Percentiles rank a stretch among this genome's conserved stretches.
Evolutionary conservation across 1,140 invertebrate species (phyloP).

Genomic region (Pseudomyrmex pallidus): DNA sequence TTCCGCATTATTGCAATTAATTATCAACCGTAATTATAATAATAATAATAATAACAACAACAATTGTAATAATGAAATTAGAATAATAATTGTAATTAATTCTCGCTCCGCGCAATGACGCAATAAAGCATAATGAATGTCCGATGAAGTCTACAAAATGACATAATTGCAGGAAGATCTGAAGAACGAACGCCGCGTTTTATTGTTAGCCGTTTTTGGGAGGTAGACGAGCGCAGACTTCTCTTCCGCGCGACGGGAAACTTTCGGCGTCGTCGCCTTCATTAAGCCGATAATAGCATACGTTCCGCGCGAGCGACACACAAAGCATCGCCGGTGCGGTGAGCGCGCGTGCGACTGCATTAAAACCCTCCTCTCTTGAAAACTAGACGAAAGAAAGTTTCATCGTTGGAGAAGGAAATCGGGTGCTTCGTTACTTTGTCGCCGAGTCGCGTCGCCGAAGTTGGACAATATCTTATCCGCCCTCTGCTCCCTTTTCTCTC

Average conservation of each 20-base stretch:
- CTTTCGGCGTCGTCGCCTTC: neutral
- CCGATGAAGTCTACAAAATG: neutral
- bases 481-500: neutral
- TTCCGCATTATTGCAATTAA: neutral
- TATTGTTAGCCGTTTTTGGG: constrained; percentile 6
- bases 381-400: constrained; percentile 52
- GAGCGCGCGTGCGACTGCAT: constrained; percentile 1
- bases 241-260: neutral
- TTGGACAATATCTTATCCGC: constrained; percentile 62
- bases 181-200: neutral
- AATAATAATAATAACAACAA: neutral
- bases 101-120: neutral
- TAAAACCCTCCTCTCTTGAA: neutral
- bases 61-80: neutral
- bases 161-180: neutral
- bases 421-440: constrained; percentile 20
- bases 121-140: too few relatives aligned
- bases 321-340: neutral
- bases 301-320: neutral
- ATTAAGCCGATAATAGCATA: constrained; percentile 52
- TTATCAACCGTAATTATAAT: neutral
- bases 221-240: neutral
- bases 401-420: constrained; percentile 31
- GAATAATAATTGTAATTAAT: neutral
- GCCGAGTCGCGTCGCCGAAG: constrained; percentile 41